Conservation (phyloP, 2,888 invertebrate genomes). For the Pammene fasciana region DNA sequence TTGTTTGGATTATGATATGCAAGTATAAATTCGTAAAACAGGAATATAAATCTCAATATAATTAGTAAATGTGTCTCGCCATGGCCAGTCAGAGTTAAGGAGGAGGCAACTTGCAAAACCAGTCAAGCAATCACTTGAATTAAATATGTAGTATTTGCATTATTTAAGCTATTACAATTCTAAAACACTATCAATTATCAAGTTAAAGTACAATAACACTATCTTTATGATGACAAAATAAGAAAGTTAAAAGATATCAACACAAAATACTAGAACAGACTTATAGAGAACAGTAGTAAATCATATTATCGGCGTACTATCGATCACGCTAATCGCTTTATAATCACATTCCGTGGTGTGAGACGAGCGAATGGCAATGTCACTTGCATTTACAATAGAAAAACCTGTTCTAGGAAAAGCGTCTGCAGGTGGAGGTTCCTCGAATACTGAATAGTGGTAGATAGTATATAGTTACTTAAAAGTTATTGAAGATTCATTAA, state of each 20-base stretch:
- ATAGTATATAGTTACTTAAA: too few relatives aligned
- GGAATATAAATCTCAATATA: too few relatives aligned
- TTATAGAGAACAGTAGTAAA: slow-evolving; percentile 21
- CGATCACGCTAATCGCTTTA: slow-evolving; percentile 34
- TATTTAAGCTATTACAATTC: not conserved
- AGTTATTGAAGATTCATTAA: not conserved
- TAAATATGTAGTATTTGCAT: not conserved
- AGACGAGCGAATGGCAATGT: slow-evolving; percentile 22
- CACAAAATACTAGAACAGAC: slow-evolving; percentile 1
- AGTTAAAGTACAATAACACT: not conserved
- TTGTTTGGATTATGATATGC: too few relatives aligned
- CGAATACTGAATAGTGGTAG: slow-evolving; percentile 14
- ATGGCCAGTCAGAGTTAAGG: too few relatives aligned
- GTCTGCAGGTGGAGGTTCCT: not conserved
- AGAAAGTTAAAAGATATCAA: not conserved
- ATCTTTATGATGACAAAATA: not conserved
- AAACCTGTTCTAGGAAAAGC: slow-evolving; percentile 21
- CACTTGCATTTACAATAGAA: slow-evolving; percentile 25
- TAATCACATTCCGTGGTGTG: slow-evolving; percentile 34
- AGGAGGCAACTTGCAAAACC: too few relatives aligned
- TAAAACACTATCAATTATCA: not conserved
- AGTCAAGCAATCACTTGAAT: too few relatives aligned
- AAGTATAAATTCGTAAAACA: too few relatives aligned
- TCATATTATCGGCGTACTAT: slow-evolving; percentile 34
- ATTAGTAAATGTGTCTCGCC: too few relatives aligned